These are phyloP conservation scores for Rhinogobio ventralis DNA, from an alignment of 2,797 vertebrate species.

Conservation along the genomic window DNA sequence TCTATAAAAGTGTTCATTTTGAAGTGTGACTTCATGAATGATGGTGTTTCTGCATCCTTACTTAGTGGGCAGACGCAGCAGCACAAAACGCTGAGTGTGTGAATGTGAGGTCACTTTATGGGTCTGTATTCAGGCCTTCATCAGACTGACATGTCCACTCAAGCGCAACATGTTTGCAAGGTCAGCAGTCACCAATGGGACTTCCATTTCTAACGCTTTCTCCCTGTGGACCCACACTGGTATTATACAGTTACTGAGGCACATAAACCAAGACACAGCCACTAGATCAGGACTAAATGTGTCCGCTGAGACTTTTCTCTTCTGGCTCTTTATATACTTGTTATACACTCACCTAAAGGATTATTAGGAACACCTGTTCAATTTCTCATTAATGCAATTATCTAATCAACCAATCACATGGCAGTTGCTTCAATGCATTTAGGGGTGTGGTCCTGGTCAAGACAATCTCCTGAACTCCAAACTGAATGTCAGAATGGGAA, in stretches of 20 bases:
- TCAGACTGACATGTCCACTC: conserved; percentile 53
- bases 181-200: conserved; percentile 48
- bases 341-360: too few relatives aligned
- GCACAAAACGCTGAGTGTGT: conserved; percentile 25
- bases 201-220: conserved; percentile 39
- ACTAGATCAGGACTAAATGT: conserved; percentile 16
- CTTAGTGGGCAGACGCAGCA: background rate
- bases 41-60: background rate
- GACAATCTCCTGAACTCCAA: too few relatives aligned
- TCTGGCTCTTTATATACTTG: background rate
- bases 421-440: too few relatives aligned
- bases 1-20: background rate
- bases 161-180: conserved; percentile 52
- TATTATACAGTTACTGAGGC: conserved; percentile 43
- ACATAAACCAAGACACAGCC: conserved; percentile 32
- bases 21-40: background rate
- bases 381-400: too few relatives aligned
- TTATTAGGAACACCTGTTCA: too few relatives aligned
- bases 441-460: too few relatives aligned
- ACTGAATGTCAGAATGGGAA: too few relatives aligned
- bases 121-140: conserved; percentile 30
- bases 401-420: too few relatives aligned
- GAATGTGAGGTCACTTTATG: conserved; percentile 41
- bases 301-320: conserved; percentile 19
- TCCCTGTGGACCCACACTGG: conserved; percentile 24